Percentiles rank a stretch among this genome's conserved stretches.
Conservation (phyloP, 2,797 vertebrate genomes). For the Sebastes hopkinsi region DNA sequence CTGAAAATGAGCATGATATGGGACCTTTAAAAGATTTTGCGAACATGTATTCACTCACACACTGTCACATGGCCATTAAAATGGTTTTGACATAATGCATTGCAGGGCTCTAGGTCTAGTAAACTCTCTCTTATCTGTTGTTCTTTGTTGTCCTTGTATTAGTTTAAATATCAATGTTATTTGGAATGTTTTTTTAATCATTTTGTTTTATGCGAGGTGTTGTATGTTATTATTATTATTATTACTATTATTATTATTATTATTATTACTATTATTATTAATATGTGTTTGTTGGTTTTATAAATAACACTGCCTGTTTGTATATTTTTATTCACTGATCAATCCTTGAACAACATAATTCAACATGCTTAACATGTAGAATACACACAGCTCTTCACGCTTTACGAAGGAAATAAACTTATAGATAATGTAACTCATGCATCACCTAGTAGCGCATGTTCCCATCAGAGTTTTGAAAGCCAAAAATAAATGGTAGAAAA, state of each 20-base stretch:
- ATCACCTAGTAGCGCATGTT: background rate
- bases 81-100: background rate
- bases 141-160: background rate
- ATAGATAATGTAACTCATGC: background rate
- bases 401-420: background rate
- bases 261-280: background rate
- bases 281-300: background rate
- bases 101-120: background rate
- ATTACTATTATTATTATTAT: background rate
- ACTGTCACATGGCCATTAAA: background rate
- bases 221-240: background rate
- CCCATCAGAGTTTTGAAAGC: conserved; percentile 1
- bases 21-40: too few species aligned
- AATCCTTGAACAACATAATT: background rate
- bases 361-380: background rate
- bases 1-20: too few species aligned
- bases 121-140: background rate
- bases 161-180: background rate
- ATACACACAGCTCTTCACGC: background rate
- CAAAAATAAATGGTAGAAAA: conserved; percentile 34
- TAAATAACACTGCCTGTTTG: background rate
- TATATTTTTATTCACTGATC: background rate
- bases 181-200: background rate
- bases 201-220: background rate
- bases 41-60: too few species aligned